Conservation (phyloP, 1,140 invertebrate genomes). For the Meloidogyne floridensis region DNA sequence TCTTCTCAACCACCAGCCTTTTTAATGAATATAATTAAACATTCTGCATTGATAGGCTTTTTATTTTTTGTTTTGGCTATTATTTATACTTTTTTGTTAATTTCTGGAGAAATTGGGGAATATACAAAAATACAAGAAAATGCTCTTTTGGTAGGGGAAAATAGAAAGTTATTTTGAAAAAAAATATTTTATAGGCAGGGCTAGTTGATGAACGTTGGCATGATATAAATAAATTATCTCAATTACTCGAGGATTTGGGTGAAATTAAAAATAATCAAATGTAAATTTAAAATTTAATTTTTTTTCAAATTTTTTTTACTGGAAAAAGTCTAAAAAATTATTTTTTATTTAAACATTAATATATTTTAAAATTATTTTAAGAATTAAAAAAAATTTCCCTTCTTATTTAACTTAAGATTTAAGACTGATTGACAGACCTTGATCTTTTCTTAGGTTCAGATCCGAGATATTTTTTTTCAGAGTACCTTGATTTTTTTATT, state of each 20-base stretch:
- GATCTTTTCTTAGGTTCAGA: too few relatives aligned
- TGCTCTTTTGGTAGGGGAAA: conserved; percentile 3
- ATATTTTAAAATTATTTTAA: too few relatives aligned
- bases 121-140: conserved; percentile 33
- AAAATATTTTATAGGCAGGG: conserved; percentile 12
- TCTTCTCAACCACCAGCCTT: neutral
- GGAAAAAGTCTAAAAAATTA: too few relatives aligned
- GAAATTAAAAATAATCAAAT: neutral
- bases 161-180: neutral
- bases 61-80: neutral
- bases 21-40: neutral
- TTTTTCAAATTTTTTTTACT: neutral
- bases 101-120: conserved; percentile 19
- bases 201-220: conserved; percentile 27
- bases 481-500: too few relatives aligned
- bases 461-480: too few relatives aligned
- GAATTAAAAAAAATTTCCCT: too few relatives aligned
- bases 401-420: too few relatives aligned
- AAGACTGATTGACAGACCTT: too few relatives aligned
- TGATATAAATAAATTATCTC: neutral
- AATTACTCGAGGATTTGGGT: conserved; percentile 14
- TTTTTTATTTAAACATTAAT: too few relatives aligned
- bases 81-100: conserved; percentile 6
- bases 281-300: neutral
- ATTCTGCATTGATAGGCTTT: neutral